Evolutionary conservation across 2,113 vertebrate genomes (phyloP), one percentile per base, ranked within the genome.

Genomic region (Trematomus loennbergii): DNA sequence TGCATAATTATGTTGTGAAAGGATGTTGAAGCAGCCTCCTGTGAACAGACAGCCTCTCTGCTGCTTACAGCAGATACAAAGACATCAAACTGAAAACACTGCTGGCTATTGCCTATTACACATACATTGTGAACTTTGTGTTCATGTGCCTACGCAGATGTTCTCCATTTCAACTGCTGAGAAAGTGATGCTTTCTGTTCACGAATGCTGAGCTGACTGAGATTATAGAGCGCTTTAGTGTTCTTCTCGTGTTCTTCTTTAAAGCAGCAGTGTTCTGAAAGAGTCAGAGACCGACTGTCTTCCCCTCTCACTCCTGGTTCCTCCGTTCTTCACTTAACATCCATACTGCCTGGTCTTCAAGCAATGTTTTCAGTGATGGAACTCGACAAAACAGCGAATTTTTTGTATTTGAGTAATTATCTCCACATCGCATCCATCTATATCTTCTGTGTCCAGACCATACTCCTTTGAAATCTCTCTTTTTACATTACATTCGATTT

Each of bases 1-100:
- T 70, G 70, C 64, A 70, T 81, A 58, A 40, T 80, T 72, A 82
- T 74, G 83, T 63, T 74, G 78, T 86, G 45, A 49, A 77, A 78
- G 77, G 72, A 74, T 81, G 58, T 59, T 83, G 75, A 68, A 49
- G 75, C 71, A 73, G 12, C 88, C 87, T 77, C 73, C 88, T 86
- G 88, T 82, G 83, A 90, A 75, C 71, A 83, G 73, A 77, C 74
- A 76, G 72, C 25, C 59, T 75, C 66, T 82, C 75, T 60, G 74
- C 84, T 67, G 72, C 48, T 53, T 82, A 75, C 80, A 87, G 74
- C 81, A 83, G 64, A 72, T 85, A 79, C 76, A 83, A 64, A 81
- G 76, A 83, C 67, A 83, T 87, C 81, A 87, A 80, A 79, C 79
- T 72, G 58, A 57, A 89, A 81, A 86, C 75, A 75, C 78, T 80